Evolutionary conservation across 2,113 vertebrate species (phyloP).

Genomic region (Poicephalus gulielmi): DNA sequence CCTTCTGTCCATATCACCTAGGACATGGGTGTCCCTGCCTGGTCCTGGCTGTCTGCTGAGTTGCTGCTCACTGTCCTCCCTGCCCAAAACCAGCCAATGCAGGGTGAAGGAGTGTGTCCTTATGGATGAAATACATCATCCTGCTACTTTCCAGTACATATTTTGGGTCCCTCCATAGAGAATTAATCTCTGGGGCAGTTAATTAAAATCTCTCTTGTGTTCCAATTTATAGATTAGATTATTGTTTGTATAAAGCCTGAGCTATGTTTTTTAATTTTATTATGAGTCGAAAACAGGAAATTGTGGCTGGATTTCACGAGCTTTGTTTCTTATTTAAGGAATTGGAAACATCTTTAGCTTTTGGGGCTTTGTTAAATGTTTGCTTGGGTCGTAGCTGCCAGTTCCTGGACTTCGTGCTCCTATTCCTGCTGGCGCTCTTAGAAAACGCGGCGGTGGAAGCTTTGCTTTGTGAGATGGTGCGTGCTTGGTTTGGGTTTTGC

Average conservation of each 20-base stretch:
- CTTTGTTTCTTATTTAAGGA: conserved; percentile 65
- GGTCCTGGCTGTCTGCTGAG: background rate
- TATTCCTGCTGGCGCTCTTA: background rate
- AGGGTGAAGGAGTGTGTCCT: background rate
- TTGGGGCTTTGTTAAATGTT: background rate
- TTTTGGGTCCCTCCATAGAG: background rate
- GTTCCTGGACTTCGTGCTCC: conserved; percentile 30
- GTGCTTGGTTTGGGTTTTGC: background rate
- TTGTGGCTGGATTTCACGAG: conserved; percentile 58
- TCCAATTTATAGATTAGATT: conserved; percentile 20
- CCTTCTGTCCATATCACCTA: background rate
- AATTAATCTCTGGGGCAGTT: background rate
- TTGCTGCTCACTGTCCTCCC: fast-evolving
- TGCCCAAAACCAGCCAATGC: background rate
- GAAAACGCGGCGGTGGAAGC: background rate
- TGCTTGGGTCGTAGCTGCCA: conserved; percentile 42
- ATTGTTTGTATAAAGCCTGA: background rate
- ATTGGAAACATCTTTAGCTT: conserved; percentile 65
- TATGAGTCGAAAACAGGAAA: conserved; percentile 69
- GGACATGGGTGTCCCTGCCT: background rate
- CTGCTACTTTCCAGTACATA: background rate
- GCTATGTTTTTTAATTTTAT: background rate
- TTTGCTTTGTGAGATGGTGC: background rate
- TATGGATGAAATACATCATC: fast-evolving
- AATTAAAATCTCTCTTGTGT: background rate